phyloP scores from a whole-genome alignment of 2,888 invertebrate species.

The Mamestra brassicae region DNA sequence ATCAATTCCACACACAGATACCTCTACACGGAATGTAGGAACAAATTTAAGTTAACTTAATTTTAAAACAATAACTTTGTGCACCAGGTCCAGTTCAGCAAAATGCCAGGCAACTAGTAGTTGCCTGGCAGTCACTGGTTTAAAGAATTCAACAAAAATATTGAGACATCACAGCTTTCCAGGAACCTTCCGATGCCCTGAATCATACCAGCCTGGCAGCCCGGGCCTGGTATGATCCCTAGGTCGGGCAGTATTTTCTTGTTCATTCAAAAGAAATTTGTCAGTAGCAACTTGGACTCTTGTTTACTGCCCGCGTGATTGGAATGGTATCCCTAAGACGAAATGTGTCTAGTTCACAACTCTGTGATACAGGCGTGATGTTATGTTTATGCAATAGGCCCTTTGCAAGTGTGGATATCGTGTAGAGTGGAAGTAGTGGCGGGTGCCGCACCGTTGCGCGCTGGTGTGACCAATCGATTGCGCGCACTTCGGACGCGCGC shows the following conservation, averaged over 20 bases:
- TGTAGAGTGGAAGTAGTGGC: neutral
- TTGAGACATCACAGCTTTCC: too few species aligned
- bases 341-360: neutral
- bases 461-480: conserved; percentile 77
- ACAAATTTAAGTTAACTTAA: too few species aligned
- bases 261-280: too few species aligned
- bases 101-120: too few species aligned
- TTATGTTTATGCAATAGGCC: neutral
- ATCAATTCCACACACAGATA: too few species aligned
- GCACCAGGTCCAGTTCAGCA: too few species aligned
- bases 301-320: neutral
- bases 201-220: too few species aligned
- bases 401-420: neutral
- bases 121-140: too few species aligned
- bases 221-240: neutral
- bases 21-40: neutral
- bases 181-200: too few species aligned
- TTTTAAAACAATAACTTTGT: too few species aligned
- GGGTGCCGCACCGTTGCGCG: neutral
- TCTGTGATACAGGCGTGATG: neutral
- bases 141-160: too few species aligned
- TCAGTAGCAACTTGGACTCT: neutral
- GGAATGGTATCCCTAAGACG: too few species aligned
- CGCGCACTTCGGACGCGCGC: conserved; percentile 71
- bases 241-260: neutral